Base-by-base conservation (phyloP, 2,888 invertebrate species). In the Drosophila subquinaria region DNA sequence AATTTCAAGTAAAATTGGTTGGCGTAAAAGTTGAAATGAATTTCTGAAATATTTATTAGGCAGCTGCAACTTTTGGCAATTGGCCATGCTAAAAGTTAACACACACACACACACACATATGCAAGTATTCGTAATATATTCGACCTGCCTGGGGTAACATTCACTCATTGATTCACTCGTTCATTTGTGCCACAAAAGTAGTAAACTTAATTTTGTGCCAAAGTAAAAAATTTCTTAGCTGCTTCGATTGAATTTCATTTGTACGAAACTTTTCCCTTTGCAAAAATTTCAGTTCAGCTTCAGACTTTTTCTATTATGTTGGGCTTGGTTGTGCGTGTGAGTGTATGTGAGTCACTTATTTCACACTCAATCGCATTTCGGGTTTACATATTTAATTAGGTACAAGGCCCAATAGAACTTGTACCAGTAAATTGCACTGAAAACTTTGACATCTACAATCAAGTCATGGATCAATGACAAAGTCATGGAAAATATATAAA, bases 371-470 rank as follows among this genome's bases (percentile, higher is more conserved):
- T 85, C 80, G 82, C 78, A 89, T 74, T 74, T 53, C 42, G 76
- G 72, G 55, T 60, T 76, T 79, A 73, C 83, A 88, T 84, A 89
- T 85, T 85, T 84, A 89, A 89, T 85, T 89, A 85, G 88, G 64
- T 80, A 68, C 69, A 65, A 43, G 65, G 60, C 57, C 36, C 52
- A 60, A 52, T 17, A 27, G 30, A 79, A 73, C 40, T 62, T 78
- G 40, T 27, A 6, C 20, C 50, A 63, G 53, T 68, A 52, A 69
- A 67, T 62, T 79, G 73, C 64, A 64, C 20, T 42, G 27, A 72
- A 85, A 88, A 50, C 47, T 74, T 82, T 36, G 57, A 36, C 43
- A 30, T 48, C 35, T 20, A 13, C 13, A 38, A 33, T 15, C 69
- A 76, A 82, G 75, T 67, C 71, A 55, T 60, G 79, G 86, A 88